Evolutionary conservation across 2,888 invertebrate species (phyloP).

Genomic region (Eupithecia insigniata): DNA sequence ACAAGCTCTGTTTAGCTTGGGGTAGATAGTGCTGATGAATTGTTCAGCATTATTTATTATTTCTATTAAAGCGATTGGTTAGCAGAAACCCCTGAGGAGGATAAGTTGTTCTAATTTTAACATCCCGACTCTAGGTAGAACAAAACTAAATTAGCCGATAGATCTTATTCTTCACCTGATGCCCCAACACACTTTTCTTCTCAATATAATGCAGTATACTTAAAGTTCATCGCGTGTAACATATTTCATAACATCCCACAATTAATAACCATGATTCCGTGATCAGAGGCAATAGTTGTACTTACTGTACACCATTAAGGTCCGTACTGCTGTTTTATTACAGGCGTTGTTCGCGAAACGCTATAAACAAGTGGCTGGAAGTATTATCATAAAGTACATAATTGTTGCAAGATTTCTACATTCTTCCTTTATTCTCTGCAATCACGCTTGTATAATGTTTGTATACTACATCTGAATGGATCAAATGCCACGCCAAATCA

Average conservation of each 20-base stretch:
- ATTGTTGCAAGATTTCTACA: constrained; percentile 14
- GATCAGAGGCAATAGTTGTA: constrained; percentile 34
- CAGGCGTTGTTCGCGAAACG: constrained; percentile 19
- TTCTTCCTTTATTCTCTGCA: constrained; percentile 6
- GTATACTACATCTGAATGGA: neutral
- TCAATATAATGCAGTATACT: neutral
- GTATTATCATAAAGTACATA: constrained; percentile 14
- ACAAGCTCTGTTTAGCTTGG: no score
- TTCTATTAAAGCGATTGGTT: no score
- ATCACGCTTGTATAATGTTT: neutral
- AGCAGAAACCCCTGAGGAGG: no score
- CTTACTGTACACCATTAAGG: constrained; percentile 24
- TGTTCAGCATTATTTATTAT: no score
- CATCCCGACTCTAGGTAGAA: no score
- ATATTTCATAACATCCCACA: constrained; percentile 15
- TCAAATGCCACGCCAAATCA: no score
- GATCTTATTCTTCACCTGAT: neutral
- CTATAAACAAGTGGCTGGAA: constrained; percentile 12
- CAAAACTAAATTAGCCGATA: no score
- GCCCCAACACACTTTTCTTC: neutral
- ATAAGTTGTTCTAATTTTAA: no score
- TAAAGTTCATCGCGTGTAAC: constrained; percentile 6
- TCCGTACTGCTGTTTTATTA: constrained; percentile 21
- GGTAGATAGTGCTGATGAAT: no score
- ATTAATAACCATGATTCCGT: constrained; percentile 32